These are phyloP conservation scores for Macrosoma leucophasiata DNA, from an alignment of 2,888 invertebrate genomes.

Conservation along the genomic window DNA sequence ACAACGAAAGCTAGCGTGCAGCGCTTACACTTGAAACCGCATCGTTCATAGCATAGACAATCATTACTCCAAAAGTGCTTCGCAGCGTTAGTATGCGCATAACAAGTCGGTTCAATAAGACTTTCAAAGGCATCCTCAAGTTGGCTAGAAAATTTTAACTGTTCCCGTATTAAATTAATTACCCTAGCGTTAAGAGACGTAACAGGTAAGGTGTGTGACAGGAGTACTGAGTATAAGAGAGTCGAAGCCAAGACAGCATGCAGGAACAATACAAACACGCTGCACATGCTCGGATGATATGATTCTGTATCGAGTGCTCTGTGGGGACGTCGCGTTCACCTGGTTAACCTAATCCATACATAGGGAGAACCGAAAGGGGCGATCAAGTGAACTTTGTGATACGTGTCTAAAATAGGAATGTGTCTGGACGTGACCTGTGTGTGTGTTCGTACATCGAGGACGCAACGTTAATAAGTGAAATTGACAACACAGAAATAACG, in stretches of 20 bases:
- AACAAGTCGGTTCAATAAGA: constrained; percentile 22
- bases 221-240: constrained; percentile 50
- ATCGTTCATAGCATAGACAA: constrained; percentile 53
- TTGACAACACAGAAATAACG: constrained; percentile 69
- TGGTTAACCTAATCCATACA: constrained; percentile 36
- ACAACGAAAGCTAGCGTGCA: constrained; percentile 76
- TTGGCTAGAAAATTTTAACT: constrained; percentile 28
- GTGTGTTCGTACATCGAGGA: constrained; percentile 59
- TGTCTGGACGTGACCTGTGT: constrained; percentile 48
- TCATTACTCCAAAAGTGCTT: constrained; percentile 50
- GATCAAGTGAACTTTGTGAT: constrained; percentile 32
- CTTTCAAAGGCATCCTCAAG: constrained; percentile 20
- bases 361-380: too few relatives aligned
- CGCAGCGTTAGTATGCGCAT: constrained; percentile 36
- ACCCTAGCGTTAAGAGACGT: constrained; percentile 18
- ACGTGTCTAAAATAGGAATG: constrained; percentile 37
- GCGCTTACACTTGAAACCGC: constrained; percentile 65
- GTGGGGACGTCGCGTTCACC: constrained; percentile 37
- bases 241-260: constrained; percentile 74
- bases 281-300: constrained; percentile 65
- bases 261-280: constrained; percentile 64
- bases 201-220: constrained; percentile 41
- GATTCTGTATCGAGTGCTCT: constrained; percentile 64
- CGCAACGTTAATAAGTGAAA: constrained; percentile 53
- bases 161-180: constrained; percentile 7